Evolutionary conservation across 2,113 vertebrate genomes (phyloP).

Genomic region (Psophia crepitans): DNA sequence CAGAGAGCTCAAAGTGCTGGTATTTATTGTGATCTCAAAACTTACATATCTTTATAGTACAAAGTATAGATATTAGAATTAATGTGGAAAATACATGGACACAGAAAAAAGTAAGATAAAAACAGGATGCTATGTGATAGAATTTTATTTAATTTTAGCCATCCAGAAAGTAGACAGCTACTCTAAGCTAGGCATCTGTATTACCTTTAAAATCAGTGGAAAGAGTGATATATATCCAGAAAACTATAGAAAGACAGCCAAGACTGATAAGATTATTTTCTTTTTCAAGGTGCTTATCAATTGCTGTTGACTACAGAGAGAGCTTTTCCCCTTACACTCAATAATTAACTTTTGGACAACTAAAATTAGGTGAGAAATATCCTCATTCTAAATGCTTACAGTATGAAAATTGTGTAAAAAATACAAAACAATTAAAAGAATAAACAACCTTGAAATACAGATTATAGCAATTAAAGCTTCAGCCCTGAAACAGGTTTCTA

Average conservation of each 20-base stretch:
- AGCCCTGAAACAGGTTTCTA: neutral
- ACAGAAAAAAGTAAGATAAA: neutral
- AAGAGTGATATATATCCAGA: neutral
- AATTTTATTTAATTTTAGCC: neutral
- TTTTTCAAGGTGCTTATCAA: neutral
- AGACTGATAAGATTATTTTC: neutral
- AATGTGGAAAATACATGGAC: neutral
- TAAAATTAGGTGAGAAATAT: neutral
- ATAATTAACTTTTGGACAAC: neutral
- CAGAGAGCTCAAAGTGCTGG: neutral
- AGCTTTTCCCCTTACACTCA: neutral
- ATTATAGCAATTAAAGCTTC: neutral
- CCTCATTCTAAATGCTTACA: neutral
- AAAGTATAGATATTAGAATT: neutral
- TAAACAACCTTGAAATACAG: neutral
- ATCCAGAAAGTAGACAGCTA: neutral
- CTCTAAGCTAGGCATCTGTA: neutral
- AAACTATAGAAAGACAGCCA: neutral
- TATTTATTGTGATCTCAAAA: neutral
- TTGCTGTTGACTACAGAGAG: neutral
- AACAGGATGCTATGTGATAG: neutral
- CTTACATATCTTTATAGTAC: neutral
- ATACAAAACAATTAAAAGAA: neutral
- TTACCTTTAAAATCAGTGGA: neutral
- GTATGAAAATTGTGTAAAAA: neutral